Evolutionary conservation across 2,888 invertebrate species (phyloP).

Genomic region (Perithous albicinctus): DNA sequence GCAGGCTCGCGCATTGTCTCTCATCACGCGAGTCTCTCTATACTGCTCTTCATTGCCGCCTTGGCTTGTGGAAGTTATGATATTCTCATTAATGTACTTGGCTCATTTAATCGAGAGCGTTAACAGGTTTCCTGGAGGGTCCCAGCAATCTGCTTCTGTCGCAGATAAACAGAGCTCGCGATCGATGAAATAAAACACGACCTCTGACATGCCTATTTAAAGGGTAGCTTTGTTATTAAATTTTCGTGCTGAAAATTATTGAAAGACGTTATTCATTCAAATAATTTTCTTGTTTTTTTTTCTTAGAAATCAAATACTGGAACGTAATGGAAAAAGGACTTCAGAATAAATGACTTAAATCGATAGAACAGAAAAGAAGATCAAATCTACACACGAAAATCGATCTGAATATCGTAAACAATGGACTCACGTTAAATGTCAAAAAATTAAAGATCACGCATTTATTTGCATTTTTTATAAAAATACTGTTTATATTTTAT

Average conservation of each 20-base stretch:
- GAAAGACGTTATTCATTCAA: neutral
- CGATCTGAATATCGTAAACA: neutral
- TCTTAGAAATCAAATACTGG: neutral
- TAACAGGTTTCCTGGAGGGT: slow-evolving; percentile 61
- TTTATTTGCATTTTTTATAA: neutral
- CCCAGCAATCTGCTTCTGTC: slow-evolving; percentile 62
- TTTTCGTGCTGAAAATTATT: neutral
- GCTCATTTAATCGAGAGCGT: slow-evolving; percentile 68
- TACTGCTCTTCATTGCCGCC: slow-evolving; percentile 56
- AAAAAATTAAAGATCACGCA: neutral
- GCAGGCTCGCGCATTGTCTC: slow-evolving; percentile 72
- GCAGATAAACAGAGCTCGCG: slow-evolving; percentile 38
- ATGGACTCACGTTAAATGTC: neutral
- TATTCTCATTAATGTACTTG: slow-evolving; percentile 68
- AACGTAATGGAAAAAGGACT: neutral
- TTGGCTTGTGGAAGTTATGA: slow-evolving; percentile 63
- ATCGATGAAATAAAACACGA: slow-evolving; percentile 50
- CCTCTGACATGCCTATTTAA: slow-evolving; percentile 33
- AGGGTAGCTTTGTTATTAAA: neutral
- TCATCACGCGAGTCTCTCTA: slow-evolving; percentile 71
- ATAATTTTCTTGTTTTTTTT: neutral
- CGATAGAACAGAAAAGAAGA: too few species aligned
- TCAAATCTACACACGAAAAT: too few species aligned
- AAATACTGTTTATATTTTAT: neutral
- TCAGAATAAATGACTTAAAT: neutral